phyloP scores from a whole-genome alignment of 2,888 invertebrate genomes.

The Sacculina carcini region DNA sequence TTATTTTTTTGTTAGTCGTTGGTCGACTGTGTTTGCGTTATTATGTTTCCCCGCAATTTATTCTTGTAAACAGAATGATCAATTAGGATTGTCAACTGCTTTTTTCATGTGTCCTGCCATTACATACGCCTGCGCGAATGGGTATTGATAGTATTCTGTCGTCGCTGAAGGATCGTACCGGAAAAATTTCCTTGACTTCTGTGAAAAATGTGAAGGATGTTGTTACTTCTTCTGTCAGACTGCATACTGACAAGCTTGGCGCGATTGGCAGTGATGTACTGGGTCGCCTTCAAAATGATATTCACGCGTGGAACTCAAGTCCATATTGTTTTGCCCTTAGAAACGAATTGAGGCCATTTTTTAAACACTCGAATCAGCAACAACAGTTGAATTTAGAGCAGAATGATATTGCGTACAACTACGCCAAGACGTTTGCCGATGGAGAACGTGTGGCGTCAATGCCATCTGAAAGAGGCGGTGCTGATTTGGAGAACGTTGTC shows the following conservation, averaged over 20 bases:
- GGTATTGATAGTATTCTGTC: background rate
- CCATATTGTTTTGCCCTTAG: background rate
- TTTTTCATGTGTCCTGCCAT: no score
- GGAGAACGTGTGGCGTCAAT: no score
- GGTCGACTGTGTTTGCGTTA: no score
- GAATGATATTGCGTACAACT: background rate
- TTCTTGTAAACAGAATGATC: no score
- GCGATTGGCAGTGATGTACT: conserved; percentile 20
- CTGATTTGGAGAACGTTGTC: conserved; percentile 25
- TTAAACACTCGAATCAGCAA: conserved; percentile 9
- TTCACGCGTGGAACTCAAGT: background rate
- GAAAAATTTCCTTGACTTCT: background rate
- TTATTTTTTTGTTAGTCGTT: no score
- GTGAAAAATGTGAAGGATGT: background rate
- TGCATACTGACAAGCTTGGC: conserved; percentile 22
- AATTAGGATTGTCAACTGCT: no score
- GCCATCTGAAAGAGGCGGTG: no score
- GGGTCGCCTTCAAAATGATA: conserved; percentile 21
- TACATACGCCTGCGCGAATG: no score
- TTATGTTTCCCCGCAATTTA: no score
- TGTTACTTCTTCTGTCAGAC: conserved; percentile 20
- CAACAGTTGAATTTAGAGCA: background rate
- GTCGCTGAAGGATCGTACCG: background rate
- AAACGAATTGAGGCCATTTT: conserved; percentile 6
- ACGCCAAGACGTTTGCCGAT: no score